Evolutionary conservation across 2,888 invertebrate species (phyloP).

Genomic region (Noctua janthina): DNA sequence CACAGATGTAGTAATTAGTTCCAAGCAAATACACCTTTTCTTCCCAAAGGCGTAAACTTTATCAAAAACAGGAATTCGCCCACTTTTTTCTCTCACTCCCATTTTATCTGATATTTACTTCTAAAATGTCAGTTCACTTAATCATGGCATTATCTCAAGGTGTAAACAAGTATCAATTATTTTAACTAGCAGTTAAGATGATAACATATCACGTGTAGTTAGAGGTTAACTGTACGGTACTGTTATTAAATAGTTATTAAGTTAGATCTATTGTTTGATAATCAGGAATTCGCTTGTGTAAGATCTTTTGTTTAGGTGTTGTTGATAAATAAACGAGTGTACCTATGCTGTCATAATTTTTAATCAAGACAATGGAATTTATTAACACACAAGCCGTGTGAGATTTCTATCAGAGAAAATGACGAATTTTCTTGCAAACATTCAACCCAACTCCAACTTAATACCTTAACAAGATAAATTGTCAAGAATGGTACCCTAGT

Average conservation of each 20-base stretch:
- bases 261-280: slow-evolving; percentile 53
- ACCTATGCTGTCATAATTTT: neutral
- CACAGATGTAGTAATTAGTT: slow-evolving; percentile 24
- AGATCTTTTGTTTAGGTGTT: slow-evolving; percentile 22
- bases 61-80: slow-evolving; percentile 2
- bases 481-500: neutral
- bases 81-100: slow-evolving; percentile 5
- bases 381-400: neutral
- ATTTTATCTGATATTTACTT: slow-evolving; percentile 40
- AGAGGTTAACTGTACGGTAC: slow-evolving; percentile 28
- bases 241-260: slow-evolving; percentile 55
- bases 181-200: slow-evolving; percentile 49
- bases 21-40: slow-evolving; percentile 22
- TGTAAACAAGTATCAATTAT: slow-evolving; percentile 63
- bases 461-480: neutral
- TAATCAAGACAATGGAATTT: no score
- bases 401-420: neutral
- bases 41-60: neutral
- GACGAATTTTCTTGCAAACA: neutral
- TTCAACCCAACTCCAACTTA: neutral
- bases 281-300: slow-evolving; percentile 35
- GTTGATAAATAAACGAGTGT: neutral
- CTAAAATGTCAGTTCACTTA: slow-evolving; percentile 54
- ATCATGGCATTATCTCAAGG: slow-evolving; percentile 63
- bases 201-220: slow-evolving; percentile 50